Evolutionary conservation across 2,113 vertebrate species (phyloP), one percentile per base, ranked within the genome.

Genomic region (Zonotrichia leucophrys): DNA sequence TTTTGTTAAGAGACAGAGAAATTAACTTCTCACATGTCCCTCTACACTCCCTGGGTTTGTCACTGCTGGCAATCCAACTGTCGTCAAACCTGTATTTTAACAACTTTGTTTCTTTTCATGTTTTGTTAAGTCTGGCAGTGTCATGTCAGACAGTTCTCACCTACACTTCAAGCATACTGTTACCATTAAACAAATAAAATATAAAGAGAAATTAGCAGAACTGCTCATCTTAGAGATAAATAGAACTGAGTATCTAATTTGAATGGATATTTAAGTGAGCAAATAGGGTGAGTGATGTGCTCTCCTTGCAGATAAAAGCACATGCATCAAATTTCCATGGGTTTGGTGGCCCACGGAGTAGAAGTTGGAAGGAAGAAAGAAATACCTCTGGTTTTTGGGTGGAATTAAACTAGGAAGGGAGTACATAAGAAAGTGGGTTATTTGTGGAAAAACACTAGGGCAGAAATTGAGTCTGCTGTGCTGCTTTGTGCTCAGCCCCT

Each of bases 401-500:
- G 37, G 85, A 93, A 88, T 93, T 88, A 56, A 89, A 80, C 78
- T 56, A 30, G 56, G 52, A 67, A 81, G 53, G 39, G n/a, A 87
- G 27, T 41, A 78, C 37, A 30, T 15, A 77, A 83, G 85, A 88
- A 94, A 95, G 73, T 4, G 5, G 52, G 46, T 90, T 94, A 79
- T 93, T 95, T 92, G 92, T 81, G 86, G 73, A 78, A 94, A 95
- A 69, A 49, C 81, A 11, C 53, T 30, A 17, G 49, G 53, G 52
- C 23, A 68, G 69, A 68, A 82, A 67, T 28, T 56, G 93, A 91
- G 95, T 78, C 59, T 91, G 87, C 63, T 72, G 67, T 17, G 62
- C 94, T 96, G 80, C 94, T 94, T 96, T 94, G 83, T 91, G 93
- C 92, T 95, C 90, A 44, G 70, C 94, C 95, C 67, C 78, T 95